A percentile compares a stretch with the other conserved stretches of the same genome.
These are phyloP conservation scores for Eulacestoma nigropectus DNA, from an alignment of 2,113 vertebrate genomes.

Conservation along the genomic window DNA sequence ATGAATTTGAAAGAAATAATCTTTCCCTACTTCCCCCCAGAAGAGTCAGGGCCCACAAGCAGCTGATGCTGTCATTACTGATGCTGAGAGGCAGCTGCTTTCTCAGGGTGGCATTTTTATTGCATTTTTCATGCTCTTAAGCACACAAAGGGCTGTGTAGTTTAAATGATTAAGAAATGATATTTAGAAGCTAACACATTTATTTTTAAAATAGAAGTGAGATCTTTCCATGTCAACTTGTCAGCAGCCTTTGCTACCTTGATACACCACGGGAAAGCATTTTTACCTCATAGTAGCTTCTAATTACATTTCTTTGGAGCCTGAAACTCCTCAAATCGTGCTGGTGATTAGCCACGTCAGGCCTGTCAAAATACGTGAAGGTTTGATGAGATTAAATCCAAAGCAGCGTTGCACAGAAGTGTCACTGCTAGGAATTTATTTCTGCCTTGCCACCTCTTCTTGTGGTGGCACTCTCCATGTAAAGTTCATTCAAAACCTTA, in stretches of 20 bases:
- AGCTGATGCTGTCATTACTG: background rate
- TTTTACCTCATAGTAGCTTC: background rate
- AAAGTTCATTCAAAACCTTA: background rate
- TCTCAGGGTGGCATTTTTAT: background rate
- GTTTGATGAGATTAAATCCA: constrained; percentile 16
- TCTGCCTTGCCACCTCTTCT: background rate
- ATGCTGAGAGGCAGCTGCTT: background rate
- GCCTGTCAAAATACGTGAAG: constrained; percentile 35
- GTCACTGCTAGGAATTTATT: background rate
- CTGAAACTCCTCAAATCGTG: background rate
- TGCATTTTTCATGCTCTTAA: background rate
- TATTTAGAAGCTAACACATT: background rate
- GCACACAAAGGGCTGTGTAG: background rate
- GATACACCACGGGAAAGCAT: background rate
- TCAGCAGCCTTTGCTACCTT: background rate
- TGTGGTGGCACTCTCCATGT: background rate
- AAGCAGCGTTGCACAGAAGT: background rate
- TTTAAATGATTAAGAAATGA: background rate
- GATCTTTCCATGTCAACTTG: background rate
- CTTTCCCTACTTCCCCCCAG: background rate
- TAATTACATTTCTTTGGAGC: constrained; percentile 3
- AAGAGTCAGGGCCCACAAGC: background rate
- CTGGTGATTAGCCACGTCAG: constrained; percentile 5
- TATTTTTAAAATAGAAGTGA: constrained; percentile 18
- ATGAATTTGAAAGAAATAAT: background rate